Evolutionary conservation across 2,888 invertebrate species (phyloP), one percentile per base, ranked within the genome.

Genomic region (Gibbula magus): DNA sequence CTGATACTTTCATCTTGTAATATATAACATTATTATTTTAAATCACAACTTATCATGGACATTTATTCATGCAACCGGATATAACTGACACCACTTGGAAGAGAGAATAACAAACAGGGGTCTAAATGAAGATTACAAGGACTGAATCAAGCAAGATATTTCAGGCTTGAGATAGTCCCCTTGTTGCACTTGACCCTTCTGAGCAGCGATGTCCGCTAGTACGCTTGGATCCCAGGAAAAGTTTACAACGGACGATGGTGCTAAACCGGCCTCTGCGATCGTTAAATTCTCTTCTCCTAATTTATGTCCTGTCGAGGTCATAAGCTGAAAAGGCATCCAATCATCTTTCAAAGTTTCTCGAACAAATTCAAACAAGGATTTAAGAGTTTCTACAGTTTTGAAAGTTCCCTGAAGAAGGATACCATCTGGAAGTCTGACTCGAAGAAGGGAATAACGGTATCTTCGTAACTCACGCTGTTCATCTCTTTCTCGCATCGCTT

Each of bases 401-500:
- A 98, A 98, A 2, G 97, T 98, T 10, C 97, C 98, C 96, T 98
- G 94, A 16, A 92, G 79, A 18, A 94, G 77, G 56, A 89, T 81
- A 10, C 90, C 90, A 83, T 92, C 97, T 0, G 98, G 98, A 92
- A 99, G 97, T 77, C 97, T 95, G 53, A 99, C 94, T 86, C 98
- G 94, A 80, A 99, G 95, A 75, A 98, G 94, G 1, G 96, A 95
- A 92, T 96, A 99, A 3, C 91, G 85, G 79, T 92, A 92, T 39
- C 96, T 96, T 78, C 96, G 94, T 91, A 96, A 94, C 89, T 96
- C 96, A 76, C 96, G 94, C 82, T 95, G 93, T 90, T 97, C 97
- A 83, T 98, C 97, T 84, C 96, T 96, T 90, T 98, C 98, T 29
- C 98, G 94, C 98, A 99, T 99, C 2, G 97, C 98, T 92, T 97